Base-by-base conservation (phyloP, 2,113 vertebrate genomes). In the Oryzias javanicus region DNA sequence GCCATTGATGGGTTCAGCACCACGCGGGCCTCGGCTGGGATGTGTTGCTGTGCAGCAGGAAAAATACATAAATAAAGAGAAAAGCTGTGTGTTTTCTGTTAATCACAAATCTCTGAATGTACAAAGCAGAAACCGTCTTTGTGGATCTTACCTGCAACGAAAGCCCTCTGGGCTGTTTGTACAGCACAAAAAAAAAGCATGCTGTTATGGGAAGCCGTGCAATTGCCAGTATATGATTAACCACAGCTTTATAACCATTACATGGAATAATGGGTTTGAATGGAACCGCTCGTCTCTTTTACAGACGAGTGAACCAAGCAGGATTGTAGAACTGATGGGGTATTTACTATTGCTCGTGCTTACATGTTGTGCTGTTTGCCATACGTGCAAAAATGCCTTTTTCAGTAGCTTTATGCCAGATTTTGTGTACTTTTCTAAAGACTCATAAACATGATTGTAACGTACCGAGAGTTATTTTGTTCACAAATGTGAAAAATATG, bases 361-460 rank as follows among this genome's bases (percentile, higher is more conserved):
- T 64, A 57, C 16, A 22, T 78, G 29, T 59, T 27, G 73, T 82
- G 55, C 58, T 27, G 59, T 79, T 19, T 54, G n/a, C 54, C 61
- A 27, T 52, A 59, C 27, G 67, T 67, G 62, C 55, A 58, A 66
- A 27, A 53, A 67, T 76, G 77, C 79, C 75, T 81, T 80, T 55
- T 62, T 49, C 29, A 56, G 67, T 72, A 70, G 63, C 63, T 73
- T 60, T 63, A 35, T 6, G 56, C 2, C 2, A 64, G 64, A 67
- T 64, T 57, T 65, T 67, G n/a, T 76, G 66, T 72, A 50, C 76
- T 73, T 74, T 75, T 67, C 62, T 47, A 46, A 48, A 52, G 17
- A 18, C 55, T 42, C 49, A 64, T 63, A 61, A 66, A 72, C 13
- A 25, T 65, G 73, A 82, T 74, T 84, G 73, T 83, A 72, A 70